Evolutionary conservation across 2,888 invertebrate genomes (phyloP), one percentile per base, ranked within the genome.

Genomic region (Drosophila barbarae): DNA sequence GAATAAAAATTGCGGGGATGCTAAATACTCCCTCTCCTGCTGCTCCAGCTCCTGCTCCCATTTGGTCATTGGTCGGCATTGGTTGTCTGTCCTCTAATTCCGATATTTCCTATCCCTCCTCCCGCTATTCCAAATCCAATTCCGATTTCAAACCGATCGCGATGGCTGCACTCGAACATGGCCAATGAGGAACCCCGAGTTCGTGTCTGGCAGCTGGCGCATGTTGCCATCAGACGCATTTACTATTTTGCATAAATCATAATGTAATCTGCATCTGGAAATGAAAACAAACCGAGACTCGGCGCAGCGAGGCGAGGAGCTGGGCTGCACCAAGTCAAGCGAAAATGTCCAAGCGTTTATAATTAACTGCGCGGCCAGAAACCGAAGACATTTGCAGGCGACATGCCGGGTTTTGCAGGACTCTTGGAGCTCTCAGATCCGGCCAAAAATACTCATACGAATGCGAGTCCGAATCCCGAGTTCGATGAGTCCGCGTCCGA

Each of bases 291-390:
- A 80, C 84, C 77, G 72, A 81, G 80, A 18, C n/a, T 26, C 26
- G 26, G 42, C 42, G 42, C 42, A 10, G 58, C 54, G 41, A 36
- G 23, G 55, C 55, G 28, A 34, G 21, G 58, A 46, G 46, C 46
- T 13, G 8, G 30, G 18, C 18, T 46, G 18, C 18, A 42, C 50
- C 42, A 59, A 59, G 44, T 60, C 59, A 60, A 60, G 58, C 77
- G 82, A 87, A 88, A 87, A 87, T 88, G 88, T 88, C 88, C 88
- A 88, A 88, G 88, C 85, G 85, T 87, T 88, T 89, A 88, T 89
- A 88, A 88, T 89, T 89, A 89, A 88, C 88, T 88, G 87, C 86
- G 82, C 87, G 77, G 77, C 69, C 81, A 74, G 76, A 84, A 81
- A 77, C 84, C 69, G 77, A 74, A 85, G 77, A 83, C 83, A 86